These are phyloP conservation scores for Myiothlypis chrysogaster DNA, from an alignment of 2,797 vertebrate genomes.

Conservation along the genomic window DNA sequence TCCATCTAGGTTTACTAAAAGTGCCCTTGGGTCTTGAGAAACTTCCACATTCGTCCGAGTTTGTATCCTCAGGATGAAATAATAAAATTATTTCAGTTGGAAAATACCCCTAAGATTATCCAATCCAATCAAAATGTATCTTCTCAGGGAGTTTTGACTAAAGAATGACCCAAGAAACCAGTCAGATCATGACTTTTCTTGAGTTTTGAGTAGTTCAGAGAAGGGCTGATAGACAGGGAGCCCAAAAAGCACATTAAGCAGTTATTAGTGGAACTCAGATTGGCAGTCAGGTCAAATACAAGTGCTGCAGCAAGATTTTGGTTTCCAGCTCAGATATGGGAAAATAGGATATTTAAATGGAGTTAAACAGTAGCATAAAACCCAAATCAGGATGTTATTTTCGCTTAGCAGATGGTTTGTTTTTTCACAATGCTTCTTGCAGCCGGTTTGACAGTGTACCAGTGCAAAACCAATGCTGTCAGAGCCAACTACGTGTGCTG, in stretches of 20 bases:
- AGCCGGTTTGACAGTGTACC: slow-evolving; percentile 35
- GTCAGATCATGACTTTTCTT: background rate
- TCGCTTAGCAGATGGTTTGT: background rate
- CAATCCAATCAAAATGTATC: background rate
- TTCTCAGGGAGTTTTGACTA: background rate
- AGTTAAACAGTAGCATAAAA: background rate
- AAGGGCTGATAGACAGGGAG: background rate
- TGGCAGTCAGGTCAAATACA: background rate
- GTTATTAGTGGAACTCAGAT: background rate
- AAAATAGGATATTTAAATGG: background rate
- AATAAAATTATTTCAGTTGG: background rate
- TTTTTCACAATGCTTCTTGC: background rate
- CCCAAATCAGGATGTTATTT: background rate
- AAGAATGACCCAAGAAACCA: background rate
- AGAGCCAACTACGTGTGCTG: background rate
- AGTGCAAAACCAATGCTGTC: slow-evolving; percentile 49
- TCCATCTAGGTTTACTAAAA: background rate
- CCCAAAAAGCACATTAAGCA: background rate
- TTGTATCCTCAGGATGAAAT: background rate
- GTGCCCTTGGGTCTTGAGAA: background rate
- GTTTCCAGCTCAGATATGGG: background rate
- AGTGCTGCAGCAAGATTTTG: background rate
- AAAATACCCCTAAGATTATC: background rate
- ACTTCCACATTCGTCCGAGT: background rate
- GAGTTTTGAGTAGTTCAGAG: background rate